Evolutionary conservation across 1,140 invertebrate genomes (phyloP).

Genomic region (Thaumetopoea pityocampa): DNA sequence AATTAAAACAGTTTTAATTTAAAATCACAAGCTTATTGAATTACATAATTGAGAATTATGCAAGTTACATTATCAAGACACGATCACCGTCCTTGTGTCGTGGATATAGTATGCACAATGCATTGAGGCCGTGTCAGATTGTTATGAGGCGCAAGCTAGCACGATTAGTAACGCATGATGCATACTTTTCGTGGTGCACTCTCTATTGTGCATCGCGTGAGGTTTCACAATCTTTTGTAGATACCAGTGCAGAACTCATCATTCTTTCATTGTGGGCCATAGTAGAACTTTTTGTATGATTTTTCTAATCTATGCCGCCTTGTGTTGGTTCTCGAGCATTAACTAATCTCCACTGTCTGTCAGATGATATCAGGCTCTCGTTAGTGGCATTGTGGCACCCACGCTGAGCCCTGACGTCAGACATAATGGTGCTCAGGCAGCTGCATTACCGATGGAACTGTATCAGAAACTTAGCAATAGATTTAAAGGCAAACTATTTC

Average conservation of each 20-base stretch:
- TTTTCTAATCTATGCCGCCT: constrained; percentile 31
- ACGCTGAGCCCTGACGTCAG: constrained; percentile 21
- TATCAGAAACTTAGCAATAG: constrained; percentile 28
- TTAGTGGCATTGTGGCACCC: constrained; percentile 59
- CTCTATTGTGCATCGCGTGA: constrained; percentile 56
- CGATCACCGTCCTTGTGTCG: constrained; percentile 4
- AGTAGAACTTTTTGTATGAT: constrained; percentile 32
- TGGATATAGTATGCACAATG: constrained; percentile 3
- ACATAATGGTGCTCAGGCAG: constrained; percentile 45
- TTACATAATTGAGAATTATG: too few relatives aligned
- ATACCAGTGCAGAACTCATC: constrained; percentile 31
- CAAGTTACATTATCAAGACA: background rate
- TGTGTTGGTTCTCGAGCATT: constrained; percentile 31
- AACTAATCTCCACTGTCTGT: constrained; percentile 40
- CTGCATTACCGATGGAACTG: constrained; percentile 43
- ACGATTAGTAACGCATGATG: constrained; percentile 59
- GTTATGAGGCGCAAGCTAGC: constrained; percentile 30
- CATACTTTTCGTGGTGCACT: constrained; percentile 48
- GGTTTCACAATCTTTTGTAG: constrained; percentile 60
- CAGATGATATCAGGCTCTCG: constrained; percentile 47
- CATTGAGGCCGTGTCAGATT: constrained; percentile 13
- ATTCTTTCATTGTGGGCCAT: constrained; percentile 38
- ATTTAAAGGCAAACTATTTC: constrained; percentile 29
- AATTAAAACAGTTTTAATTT: too few relatives aligned
- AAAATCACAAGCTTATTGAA: too few relatives aligned